A percentile compares a stretch with the other conserved stretches of the same genome.
Evolutionary conservation across 2,113 vertebrate species (phyloP).

Genomic region (Pelecanus crispus): DNA sequence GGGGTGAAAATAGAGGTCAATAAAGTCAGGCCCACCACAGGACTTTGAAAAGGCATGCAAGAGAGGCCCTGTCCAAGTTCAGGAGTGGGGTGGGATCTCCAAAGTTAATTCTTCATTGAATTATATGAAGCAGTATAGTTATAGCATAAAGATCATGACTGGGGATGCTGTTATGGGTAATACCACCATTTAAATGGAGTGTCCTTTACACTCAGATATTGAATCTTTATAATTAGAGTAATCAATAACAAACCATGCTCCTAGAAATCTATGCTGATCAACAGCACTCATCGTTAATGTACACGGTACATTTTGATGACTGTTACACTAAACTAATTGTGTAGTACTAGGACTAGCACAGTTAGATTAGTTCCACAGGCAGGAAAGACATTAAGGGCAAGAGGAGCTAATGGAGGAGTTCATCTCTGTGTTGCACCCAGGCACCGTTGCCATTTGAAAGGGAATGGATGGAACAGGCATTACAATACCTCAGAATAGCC

Average conservation of each 20-base stretch:
- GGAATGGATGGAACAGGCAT: constrained; percentile 33
- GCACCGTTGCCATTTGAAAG: constrained; percentile 32
- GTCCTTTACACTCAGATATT: constrained; percentile 59
- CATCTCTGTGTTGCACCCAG: neutral
- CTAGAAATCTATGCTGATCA: constrained; percentile 70
- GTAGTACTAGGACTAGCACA: constrained; percentile 61
- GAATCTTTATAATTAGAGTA: constrained; percentile 61
- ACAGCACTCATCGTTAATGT: constrained; percentile 65
- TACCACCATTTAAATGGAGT: constrained; percentile 56
- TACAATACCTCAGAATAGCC: constrained; percentile 6
- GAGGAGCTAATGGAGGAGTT: constrained; percentile 65
- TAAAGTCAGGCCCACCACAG: constrained; percentile 70
- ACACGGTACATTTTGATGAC: constrained; percentile 69
- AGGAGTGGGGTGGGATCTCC: constrained; percentile 52
- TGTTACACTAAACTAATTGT: constrained; percentile 68
- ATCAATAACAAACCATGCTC: constrained; percentile 69
- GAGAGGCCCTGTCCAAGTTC: constrained; percentile 61
- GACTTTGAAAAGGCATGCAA: constrained; percentile 74
- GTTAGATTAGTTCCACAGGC: constrained; percentile 70
- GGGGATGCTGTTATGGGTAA: constrained; percentile 56
- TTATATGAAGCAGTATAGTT: constrained; percentile 60
- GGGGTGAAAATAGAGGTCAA: constrained; percentile 36
- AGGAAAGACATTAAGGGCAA: constrained; percentile 67
- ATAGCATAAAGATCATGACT: constrained; percentile 65
- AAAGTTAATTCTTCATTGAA: constrained; percentile 66